Percentiles rank a stretch among this genome's conserved stretches.
phyloP scores from a whole-genome alignment of 1,140 invertebrate species.

The Sitodiplosis mosellana region DNA sequence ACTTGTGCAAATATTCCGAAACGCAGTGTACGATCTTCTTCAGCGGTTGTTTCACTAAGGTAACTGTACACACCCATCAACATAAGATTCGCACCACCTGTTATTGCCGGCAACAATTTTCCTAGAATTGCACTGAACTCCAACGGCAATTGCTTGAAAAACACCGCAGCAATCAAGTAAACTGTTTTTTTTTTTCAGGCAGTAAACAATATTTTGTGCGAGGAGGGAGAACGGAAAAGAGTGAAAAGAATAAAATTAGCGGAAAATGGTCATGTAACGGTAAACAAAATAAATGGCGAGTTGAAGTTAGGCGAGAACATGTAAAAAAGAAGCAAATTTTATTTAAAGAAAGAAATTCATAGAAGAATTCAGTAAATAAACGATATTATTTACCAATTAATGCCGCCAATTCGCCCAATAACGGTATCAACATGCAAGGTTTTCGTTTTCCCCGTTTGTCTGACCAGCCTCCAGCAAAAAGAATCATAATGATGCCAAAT shows the following conservation, averaged over 20 bases:
- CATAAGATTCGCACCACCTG: conserved; percentile 35
- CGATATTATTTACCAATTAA: not conserved
- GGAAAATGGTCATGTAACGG: too few relatives aligned
- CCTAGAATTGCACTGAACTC: conserved; percentile 32
- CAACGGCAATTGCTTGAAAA: conserved; percentile 20
- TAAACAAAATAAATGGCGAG: too few relatives aligned
- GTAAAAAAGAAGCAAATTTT: too few relatives aligned
- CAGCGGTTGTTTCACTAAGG: conserved; percentile 33
- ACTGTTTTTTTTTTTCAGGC: too few relatives aligned
- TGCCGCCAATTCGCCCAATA: conserved; percentile 28
- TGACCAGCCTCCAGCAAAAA: conserved; percentile 38
- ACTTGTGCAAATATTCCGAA: conserved; percentile 17
- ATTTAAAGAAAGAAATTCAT: too few relatives aligned
- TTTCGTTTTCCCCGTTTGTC: conserved; percentile 36
- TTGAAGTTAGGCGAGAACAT: too few relatives aligned
- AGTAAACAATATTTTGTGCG: not conserved
- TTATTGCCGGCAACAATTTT: conserved; percentile 32
- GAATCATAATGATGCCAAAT: conserved; percentile 31
- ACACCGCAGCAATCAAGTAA: not conserved
- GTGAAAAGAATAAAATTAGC: too few relatives aligned
- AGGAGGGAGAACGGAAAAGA: not conserved
- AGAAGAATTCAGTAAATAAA: not conserved
- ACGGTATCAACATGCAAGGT: conserved; percentile 33
- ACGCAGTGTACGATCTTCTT: conserved; percentile 36
- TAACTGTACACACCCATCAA: conserved; percentile 43